Evolutionary conservation across 2,797 vertebrate species (phyloP).

Genomic region (Sitta carolinensis): DNA sequence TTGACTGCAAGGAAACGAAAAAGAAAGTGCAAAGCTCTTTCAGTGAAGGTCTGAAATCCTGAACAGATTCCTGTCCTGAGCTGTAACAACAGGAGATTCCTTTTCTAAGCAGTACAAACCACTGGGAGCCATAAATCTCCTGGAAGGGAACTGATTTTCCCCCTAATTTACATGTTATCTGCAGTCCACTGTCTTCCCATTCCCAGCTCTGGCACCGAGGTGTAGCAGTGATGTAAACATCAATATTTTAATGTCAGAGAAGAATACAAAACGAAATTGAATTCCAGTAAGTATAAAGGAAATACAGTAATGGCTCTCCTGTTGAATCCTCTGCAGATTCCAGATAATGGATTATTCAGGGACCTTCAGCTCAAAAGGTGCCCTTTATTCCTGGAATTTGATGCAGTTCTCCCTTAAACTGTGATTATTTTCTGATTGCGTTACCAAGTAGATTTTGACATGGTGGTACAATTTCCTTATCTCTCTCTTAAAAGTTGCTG

Average conservation of each 20-base stretch:
- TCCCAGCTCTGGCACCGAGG: slow-evolving; percentile 5
- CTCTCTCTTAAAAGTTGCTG: not conserved
- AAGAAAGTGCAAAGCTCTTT: not conserved
- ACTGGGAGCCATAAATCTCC: slow-evolving; percentile 16
- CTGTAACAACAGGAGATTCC: not conserved
- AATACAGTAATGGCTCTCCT: slow-evolving; percentile 18
- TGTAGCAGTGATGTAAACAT: slow-evolving; percentile 52
- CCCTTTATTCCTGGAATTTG: slow-evolving; percentile 45
- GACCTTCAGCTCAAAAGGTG: slow-evolving; percentile 35
- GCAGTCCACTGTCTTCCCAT: not conserved
- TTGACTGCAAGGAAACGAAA: not conserved
- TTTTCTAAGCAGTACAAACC: not conserved
- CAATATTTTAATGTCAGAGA: slow-evolving; percentile 52
- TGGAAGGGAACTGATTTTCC: not conserved
- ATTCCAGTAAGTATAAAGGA: slow-evolving; percentile 41
- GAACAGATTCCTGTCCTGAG: not conserved
- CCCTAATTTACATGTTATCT: slow-evolving; percentile 40
- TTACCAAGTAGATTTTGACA: slow-evolving; percentile 26
- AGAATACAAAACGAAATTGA: slow-evolving; percentile 56
- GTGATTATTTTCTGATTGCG: slow-evolving; percentile 23
- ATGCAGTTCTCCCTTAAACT: slow-evolving; percentile 47
- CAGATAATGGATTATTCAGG: slow-evolving; percentile 68
- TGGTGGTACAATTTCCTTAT: slow-evolving; percentile 28
- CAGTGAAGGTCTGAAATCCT: not conserved
- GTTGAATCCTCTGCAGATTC: slow-evolving; percentile 50